Evolutionary conservation across 2,113 vertebrate genomes (phyloP), one percentile per base, ranked within the genome.

Genomic region (Craseonycteris thonglongyai): DNA sequence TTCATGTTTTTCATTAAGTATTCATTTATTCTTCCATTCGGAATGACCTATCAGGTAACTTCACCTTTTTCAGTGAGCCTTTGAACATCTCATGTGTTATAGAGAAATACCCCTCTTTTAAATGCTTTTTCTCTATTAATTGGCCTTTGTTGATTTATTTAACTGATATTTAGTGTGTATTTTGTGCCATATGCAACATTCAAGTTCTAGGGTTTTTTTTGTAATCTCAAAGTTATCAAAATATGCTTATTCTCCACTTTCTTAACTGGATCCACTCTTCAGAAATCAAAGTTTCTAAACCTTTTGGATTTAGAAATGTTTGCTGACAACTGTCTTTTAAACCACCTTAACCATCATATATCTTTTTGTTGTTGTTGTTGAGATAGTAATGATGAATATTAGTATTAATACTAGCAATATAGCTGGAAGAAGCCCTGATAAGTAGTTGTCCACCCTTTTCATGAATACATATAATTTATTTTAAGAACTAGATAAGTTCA

Each of bases 261-360:
- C 68, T 93, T 95, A 42, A 81, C 28, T 89, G 83, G 68, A 59
- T 63, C 35, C n/a, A 66, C n/a, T 94, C 78, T 93, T 91, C 38
- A 91, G n/a, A 92, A 92, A 54, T 83, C 68, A 19, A 94, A 86
- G 24, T 63, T 82, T 33, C 69, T 47, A 79, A 69, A 68, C 40
- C 30, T 84, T 90, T 76, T 95, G 33, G 11, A 90, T 95, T 94
- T 63, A 68, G 78, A 92, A 90, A 16, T 88, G 45, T 95, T 88
- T 91, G 42, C 63, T 87, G 35, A 38, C 51, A 42, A 45, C 80
- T 71, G 10, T 56, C 22, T 95, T 86, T 93, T 88, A 80, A 96
- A 66, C 14, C 24, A 79, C n/a, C 59, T 90, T 90, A 59, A 38
- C 12, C 49, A 86, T 24, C 84, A 59, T 81, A 59, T 14, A 75